Conservation (phyloP, 2,113 vertebrate genomes). For the Hyla sarda region DNA sequence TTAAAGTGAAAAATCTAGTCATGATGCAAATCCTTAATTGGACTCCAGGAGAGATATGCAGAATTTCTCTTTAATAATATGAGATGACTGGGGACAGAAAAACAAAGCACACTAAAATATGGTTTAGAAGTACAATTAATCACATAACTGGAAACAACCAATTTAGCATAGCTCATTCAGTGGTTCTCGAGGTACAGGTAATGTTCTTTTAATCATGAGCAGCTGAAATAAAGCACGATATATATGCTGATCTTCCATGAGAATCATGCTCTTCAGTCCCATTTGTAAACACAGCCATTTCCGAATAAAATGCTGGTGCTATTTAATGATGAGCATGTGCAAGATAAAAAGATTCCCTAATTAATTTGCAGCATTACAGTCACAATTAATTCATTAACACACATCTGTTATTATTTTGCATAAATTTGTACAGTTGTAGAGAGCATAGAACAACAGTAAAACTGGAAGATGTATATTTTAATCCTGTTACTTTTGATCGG, state of each 20-base stretch:
- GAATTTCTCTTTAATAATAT: slow-evolving; percentile 99
- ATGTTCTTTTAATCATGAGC: slow-evolving; percentile 97
- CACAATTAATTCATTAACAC: slow-evolving; percentile 72
- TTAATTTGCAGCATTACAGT: slow-evolving; percentile 72
- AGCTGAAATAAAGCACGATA: slow-evolving; percentile 78
- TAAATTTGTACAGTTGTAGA: not conserved
- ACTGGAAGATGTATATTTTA: not conserved
- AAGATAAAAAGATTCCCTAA: slow-evolving; percentile 74
- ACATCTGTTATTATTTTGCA: not conserved
- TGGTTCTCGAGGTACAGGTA: slow-evolving; percentile 93
- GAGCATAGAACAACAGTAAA: no score
- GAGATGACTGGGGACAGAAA: slow-evolving; percentile 98
- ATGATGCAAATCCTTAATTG: slow-evolving; percentile 99
- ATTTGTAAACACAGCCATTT: slow-evolving; percentile 80
- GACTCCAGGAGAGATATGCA: slow-evolving; percentile 99
- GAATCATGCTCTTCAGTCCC: slow-evolving; percentile 73
- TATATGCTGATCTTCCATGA: slow-evolving; percentile 74
- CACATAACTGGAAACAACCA: slow-evolving; percentile 95
- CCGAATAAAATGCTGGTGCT: slow-evolving; percentile 74
- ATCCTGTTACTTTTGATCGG: not conserved
- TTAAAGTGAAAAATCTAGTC: slow-evolving; percentile 99
- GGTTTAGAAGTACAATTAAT: slow-evolving; percentile 96
- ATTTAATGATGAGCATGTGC: slow-evolving; percentile 74
- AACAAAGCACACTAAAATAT: slow-evolving; percentile 98
- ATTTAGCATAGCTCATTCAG: slow-evolving; percentile 98